Evolutionary conservation across 2,888 invertebrate species (phyloP).

Genomic region (Linyphia triangularis): DNA sequence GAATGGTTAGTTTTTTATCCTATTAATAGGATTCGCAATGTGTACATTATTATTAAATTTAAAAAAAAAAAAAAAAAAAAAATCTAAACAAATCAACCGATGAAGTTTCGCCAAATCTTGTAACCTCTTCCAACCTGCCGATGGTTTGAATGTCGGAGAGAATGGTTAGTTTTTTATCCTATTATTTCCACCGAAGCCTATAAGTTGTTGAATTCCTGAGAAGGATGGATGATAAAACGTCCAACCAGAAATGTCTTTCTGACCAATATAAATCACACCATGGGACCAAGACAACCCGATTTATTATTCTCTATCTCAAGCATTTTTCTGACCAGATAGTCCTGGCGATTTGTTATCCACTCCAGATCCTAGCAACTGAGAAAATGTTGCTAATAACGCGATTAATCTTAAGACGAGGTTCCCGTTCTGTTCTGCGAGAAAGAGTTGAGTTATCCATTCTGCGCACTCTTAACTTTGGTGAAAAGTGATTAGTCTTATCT

Average conservation of each 20-base stretch:
- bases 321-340: slow-evolving; percentile 73
- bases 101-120: not conserved
- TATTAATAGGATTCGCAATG: too few relatives aligned
- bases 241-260: slow-evolving; percentile 65
- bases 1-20: too few relatives aligned
- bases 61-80: too few relatives aligned
- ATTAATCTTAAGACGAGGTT: slow-evolving; percentile 58
- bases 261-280: slow-evolving; percentile 62
- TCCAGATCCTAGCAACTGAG: slow-evolving; percentile 49
- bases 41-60: too few relatives aligned
- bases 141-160: not conserved
- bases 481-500: slow-evolving; percentile 61
- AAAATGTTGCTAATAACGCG: slow-evolving; percentile 72
- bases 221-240: slow-evolving; percentile 66
- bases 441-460: slow-evolving; percentile 46
- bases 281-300: slow-evolving; percentile 61
- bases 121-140: not conserved
- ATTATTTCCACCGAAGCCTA: slow-evolving; percentile 33
- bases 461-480: slow-evolving; percentile 43
- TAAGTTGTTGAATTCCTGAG: slow-evolving; percentile 66
- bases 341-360: slow-evolving; percentile 65
- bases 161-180: slow-evolving; percentile 43
- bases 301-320: slow-evolving; percentile 62
- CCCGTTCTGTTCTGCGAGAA: slow-evolving; percentile 32
- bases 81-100: too few relatives aligned